A percentile compares a stretch with the other conserved stretches of the same genome.
phyloP scores from a whole-genome alignment of 2,797 vertebrate genomes.

The Microctenopoma steveboyesi region DNA sequence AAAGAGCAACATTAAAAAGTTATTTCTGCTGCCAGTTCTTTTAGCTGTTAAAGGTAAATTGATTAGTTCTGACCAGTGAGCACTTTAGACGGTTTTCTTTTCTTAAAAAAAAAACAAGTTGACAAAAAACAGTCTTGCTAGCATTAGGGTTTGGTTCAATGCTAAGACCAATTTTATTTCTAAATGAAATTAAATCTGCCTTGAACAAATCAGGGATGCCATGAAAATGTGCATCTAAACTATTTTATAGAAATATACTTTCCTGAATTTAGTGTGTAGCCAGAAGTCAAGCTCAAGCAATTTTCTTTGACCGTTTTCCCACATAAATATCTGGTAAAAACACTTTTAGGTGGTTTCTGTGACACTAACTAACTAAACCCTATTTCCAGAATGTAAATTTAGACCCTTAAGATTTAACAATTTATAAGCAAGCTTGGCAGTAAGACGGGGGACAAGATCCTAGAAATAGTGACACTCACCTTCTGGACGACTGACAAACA shows the following conservation, averaged over 20 bases:
- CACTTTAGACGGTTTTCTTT: neutral
- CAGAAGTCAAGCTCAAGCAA: neutral
- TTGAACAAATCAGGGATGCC: neutral
- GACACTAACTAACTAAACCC: neutral
- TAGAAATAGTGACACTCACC: slow-evolving; percentile 77
- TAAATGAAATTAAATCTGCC: slow-evolving; percentile 6
- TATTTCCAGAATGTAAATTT: neutral
- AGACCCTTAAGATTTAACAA: neutral
- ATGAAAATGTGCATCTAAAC: neutral
- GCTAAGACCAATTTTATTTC: neutral
- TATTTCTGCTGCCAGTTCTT: neutral
- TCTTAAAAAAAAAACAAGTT: neutral
- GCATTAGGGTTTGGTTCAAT: neutral
- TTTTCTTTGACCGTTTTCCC: neutral
- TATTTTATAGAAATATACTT: neutral
- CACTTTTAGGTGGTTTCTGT: neutral
- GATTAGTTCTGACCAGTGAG: neutral
- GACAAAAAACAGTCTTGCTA: neutral
- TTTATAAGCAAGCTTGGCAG: neutral
- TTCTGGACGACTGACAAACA: slow-evolving; percentile 93
- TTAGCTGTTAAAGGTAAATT: neutral
- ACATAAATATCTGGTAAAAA: neutral
- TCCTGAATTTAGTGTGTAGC: neutral
- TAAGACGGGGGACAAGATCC: neutral
- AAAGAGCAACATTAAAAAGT: slow-evolving; percentile 3